These are phyloP conservation scores for Pseudopleuronectes americanus DNA, from an alignment of 2,797 vertebrate species.

Conservation along the genomic window DNA sequence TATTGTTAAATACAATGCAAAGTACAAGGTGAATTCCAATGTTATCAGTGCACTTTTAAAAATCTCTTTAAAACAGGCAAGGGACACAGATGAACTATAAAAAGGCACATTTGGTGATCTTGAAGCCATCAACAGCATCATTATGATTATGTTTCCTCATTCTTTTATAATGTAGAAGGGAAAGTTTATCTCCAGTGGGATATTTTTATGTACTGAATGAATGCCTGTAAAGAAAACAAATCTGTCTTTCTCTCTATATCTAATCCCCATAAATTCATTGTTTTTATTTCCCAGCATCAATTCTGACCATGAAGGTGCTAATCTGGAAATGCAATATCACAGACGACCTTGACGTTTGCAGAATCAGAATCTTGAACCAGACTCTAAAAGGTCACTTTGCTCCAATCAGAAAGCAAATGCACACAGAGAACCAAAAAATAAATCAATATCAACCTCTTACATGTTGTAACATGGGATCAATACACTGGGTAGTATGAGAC, in stretches of 20 bases:
- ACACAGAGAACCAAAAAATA: conserved; percentile 5
- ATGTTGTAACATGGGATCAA: conserved; percentile 18
- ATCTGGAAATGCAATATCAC: conserved; percentile 25
- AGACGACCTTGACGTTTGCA: conserved; percentile 31
- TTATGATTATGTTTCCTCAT: neutral
- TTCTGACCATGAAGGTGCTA: conserved; percentile 49
- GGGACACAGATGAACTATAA: conserved; percentile 14
- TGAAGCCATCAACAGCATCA: conserved; percentile 15
- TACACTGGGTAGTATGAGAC: neutral
- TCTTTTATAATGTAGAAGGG: conserved; percentile 13
- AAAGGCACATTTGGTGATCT: conserved; percentile 60
- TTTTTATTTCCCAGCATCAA: conserved; percentile 3
- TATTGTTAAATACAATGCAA: conserved; percentile 2
- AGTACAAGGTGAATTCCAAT: conserved; percentile 14
- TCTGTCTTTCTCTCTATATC: neutral
- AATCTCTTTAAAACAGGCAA: conserved; percentile 13
- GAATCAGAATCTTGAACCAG: conserved; percentile 10
- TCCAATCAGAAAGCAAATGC: conserved; percentile 47
- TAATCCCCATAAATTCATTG: conserved; percentile 6
- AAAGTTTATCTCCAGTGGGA: neutral
- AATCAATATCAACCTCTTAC: conserved; percentile 22
- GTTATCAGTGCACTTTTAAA: conserved; percentile 32
- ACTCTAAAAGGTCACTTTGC: conserved; percentile 59
- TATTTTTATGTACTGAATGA: neutral
- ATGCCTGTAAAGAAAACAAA: neutral